Percentiles rank a stretch among this genome's conserved stretches.
Conservation (phyloP, 1,140 invertebrate species). For the Drosophila gunungcola region DNA sequence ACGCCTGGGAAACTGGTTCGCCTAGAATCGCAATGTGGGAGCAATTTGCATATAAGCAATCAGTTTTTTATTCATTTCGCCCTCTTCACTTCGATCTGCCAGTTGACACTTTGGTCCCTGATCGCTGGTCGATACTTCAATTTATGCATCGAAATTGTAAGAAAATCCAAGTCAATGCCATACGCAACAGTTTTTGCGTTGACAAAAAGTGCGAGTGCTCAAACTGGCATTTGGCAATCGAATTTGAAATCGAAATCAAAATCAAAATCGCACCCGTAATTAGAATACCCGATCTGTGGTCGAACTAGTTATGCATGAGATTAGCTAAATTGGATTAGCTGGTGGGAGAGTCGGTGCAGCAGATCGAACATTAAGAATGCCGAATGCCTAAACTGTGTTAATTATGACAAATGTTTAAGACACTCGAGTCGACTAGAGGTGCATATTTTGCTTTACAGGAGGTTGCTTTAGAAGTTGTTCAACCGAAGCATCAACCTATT, state of each 20-base stretch:
- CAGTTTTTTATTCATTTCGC: conserved; percentile 3
- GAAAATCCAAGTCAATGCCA: conserved; percentile 52
- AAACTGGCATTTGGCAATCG: conserved; percentile 11
- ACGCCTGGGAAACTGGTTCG: conserved; percentile 34
- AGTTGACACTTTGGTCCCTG: conserved; percentile 39
- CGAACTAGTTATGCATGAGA: conserved; percentile 48
- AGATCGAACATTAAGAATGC: conserved; percentile 25
- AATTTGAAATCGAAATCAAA: conserved; percentile 6
- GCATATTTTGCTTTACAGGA: conserved; percentile 3
- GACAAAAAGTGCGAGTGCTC: conserved; percentile 29
- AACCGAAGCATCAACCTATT: not conserved
- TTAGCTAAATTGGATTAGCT: conserved; percentile 51
- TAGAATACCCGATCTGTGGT: conserved; percentile 43
- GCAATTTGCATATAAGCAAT: conserved; percentile 45
- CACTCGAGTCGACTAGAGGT: conserved; percentile 3
- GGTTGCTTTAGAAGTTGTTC: conserved; percentile 4
- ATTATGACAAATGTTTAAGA: conserved; percentile 52
- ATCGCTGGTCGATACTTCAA: conserved; percentile 15
- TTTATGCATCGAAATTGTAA: conserved; percentile 18
- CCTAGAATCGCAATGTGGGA: conserved; percentile 51
- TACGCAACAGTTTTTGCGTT: conserved; percentile 32
- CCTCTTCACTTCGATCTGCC: conserved; percentile 16
- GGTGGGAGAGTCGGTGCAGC: conserved; percentile 24
- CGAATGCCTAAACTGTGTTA: conserved; percentile 50
- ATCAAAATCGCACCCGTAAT: conserved; percentile 33